Percentiles rank a stretch among this genome's conserved stretches.
Evolutionary conservation across 2,113 vertebrate species (phyloP).

Genomic region (Cardinalis cardinalis): DNA sequence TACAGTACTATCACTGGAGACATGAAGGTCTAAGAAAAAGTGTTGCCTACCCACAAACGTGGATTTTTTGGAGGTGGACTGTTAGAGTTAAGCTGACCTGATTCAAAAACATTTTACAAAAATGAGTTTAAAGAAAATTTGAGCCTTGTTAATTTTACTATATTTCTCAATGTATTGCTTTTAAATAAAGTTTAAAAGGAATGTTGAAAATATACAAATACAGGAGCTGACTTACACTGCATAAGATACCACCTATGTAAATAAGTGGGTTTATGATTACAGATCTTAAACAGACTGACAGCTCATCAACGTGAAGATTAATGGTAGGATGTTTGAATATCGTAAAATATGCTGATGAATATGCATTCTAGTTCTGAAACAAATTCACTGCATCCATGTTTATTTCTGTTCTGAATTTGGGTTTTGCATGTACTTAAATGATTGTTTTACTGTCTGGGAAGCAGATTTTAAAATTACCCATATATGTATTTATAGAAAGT

Average conservation of each 20-base stretch:
- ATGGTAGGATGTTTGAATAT: not conserved
- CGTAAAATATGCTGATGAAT: conserved; percentile 15
- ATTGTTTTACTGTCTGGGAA: conserved; percentile 19
- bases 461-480: conserved; percentile 15
- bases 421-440: not conserved
- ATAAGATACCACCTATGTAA: not conserved
- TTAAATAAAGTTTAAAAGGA: not conserved
- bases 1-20: not conserved
- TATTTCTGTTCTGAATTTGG: not conserved
- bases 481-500: conserved; percentile 19
- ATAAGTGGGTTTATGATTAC: not conserved
- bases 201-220: not conserved
- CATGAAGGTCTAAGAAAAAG: not conserved
- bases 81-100: not conserved
- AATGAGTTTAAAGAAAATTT: not conserved
- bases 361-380: conserved; percentile 8
- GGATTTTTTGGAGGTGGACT: not conserved
- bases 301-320: not conserved
- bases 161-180: not conserved
- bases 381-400: not conserved
- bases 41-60: not conserved
- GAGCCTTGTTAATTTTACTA: not conserved
- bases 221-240: not conserved
- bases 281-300: not conserved
- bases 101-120: not conserved